phyloP scores from a whole-genome alignment of 1,140 invertebrate genomes.

The Drosophila santomea region DNA sequence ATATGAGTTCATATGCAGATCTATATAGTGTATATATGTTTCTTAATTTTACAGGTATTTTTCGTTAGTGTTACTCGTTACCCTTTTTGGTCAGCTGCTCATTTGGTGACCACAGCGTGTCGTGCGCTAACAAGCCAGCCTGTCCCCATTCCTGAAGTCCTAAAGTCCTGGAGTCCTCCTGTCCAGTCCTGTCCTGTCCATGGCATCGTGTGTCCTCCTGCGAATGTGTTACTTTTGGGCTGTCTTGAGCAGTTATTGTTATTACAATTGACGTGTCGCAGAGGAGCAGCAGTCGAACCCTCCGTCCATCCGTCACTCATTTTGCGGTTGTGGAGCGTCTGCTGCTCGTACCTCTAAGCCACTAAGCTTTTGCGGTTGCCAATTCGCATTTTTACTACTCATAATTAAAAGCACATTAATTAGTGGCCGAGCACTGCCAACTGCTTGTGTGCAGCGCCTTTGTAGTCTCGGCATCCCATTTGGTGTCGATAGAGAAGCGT shows the following conservation, averaged over 20 bases:
- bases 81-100: conserved; percentile 54
- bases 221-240: conserved; percentile 79
- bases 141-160: conserved; percentile 28
- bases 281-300: conserved; percentile 24
- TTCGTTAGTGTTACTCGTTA: not conserved
- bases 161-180: too few relatives aligned
- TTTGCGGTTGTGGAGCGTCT: conserved; percentile 55
- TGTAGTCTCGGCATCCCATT: conserved; percentile 52
- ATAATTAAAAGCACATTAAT: conserved; percentile 83
- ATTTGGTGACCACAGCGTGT: conserved; percentile 79
- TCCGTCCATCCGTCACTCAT: conserved; percentile 53
- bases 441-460: conserved; percentile 38
- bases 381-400: conserved; percentile 34
- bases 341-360: conserved; percentile 18
- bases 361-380: conserved; percentile 74
- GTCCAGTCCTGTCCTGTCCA: conserved; percentile 29
- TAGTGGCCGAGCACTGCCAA: conserved; percentile 45
- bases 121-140: conserved; percentile 78
- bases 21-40: too few relatives aligned
- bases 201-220: conserved; percentile 34
- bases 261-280: conserved; percentile 70
- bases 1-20: too few relatives aligned
- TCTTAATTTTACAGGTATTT: not conserved
- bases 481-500: conserved; percentile 74
- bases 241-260: conserved; percentile 83